Conservation (phyloP, 2,888 invertebrate species). For the Drosophila affinis region DNA sequence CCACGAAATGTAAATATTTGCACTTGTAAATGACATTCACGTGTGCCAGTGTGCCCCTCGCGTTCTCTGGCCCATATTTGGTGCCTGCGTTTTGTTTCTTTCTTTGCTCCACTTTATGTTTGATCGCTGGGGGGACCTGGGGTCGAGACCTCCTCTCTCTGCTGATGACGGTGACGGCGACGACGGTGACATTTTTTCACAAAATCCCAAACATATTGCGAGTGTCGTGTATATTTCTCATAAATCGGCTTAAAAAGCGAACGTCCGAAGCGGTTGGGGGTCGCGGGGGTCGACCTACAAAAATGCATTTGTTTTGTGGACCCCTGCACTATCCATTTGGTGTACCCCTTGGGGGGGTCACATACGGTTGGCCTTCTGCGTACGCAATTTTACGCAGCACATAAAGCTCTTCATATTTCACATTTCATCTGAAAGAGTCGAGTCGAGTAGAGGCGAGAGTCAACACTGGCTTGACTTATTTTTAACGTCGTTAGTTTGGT, state of each 20-base stretch:
- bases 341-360: conserved; percentile 45
- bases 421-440: conserved; percentile 39
- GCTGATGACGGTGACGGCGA: conserved; percentile 10
- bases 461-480: conserved; percentile 66
- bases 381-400: conserved; percentile 67
- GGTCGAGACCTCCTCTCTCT: not conserved
- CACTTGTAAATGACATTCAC: conserved; percentile 78
- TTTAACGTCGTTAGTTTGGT: conserved; percentile 71
- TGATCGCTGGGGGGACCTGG: conserved; percentile 34
- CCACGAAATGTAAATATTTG: conserved; percentile 73
- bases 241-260: conserved; percentile 73
- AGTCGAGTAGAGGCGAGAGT: conserved; percentile 33
- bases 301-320: conserved; percentile 58
- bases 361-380: conserved; percentile 54
- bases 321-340: conserved; percentile 23
- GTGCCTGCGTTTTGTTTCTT: conserved; percentile 29
- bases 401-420: conserved; percentile 50
- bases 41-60: conserved; percentile 43
- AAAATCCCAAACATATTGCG: conserved; percentile 64
- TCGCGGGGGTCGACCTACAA: conserved; percentile 9
- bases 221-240: conserved; percentile 67
- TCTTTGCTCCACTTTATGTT: conserved; percentile 54
- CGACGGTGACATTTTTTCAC: conserved; percentile 17
- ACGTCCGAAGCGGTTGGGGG: conserved; percentile 8
- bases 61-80: conserved; percentile 16